phyloP scores from a whole-genome alignment of 2,888 invertebrate species.

The Carpatolechia fugitivella region DNA sequence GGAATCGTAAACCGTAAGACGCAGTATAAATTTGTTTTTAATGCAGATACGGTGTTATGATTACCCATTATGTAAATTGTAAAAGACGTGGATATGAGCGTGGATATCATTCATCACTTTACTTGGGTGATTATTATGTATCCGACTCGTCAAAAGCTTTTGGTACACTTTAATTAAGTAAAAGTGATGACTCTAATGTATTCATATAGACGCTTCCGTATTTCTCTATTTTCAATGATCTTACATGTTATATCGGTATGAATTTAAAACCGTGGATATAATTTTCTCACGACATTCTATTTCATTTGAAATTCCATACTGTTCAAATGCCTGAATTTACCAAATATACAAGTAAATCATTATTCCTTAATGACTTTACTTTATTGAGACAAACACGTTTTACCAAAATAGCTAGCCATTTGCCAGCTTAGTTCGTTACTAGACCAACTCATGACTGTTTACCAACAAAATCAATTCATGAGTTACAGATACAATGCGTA shows the following conservation, averaged over 20 bases:
- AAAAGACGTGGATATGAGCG: background rate
- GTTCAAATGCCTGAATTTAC: too few relatives aligned
- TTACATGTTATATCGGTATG: background rate
- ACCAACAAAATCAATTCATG: background rate
- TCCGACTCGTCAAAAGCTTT: background rate
- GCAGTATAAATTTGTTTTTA: background rate
- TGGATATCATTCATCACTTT: background rate
- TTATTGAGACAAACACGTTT: background rate
- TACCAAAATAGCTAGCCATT: background rate
- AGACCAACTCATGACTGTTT: background rate
- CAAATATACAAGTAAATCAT: too few relatives aligned
- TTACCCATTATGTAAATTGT: background rate
- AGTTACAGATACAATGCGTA: slow-evolving; percentile 2
- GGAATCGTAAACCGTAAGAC: background rate
- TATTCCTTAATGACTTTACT: too few relatives aligned
- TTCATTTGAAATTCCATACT: too few relatives aligned
- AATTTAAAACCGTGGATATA: too few relatives aligned
- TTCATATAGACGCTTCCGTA: background rate
- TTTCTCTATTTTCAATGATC: background rate
- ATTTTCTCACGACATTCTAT: too few relatives aligned
- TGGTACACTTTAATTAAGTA: background rate
- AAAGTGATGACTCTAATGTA: background rate
- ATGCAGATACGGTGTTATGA: background rate
- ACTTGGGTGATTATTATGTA: background rate
- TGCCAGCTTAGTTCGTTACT: background rate